phyloP scores from a whole-genome alignment of 2,113 vertebrate genomes.

The Bolborhynchus lineola region DNA sequence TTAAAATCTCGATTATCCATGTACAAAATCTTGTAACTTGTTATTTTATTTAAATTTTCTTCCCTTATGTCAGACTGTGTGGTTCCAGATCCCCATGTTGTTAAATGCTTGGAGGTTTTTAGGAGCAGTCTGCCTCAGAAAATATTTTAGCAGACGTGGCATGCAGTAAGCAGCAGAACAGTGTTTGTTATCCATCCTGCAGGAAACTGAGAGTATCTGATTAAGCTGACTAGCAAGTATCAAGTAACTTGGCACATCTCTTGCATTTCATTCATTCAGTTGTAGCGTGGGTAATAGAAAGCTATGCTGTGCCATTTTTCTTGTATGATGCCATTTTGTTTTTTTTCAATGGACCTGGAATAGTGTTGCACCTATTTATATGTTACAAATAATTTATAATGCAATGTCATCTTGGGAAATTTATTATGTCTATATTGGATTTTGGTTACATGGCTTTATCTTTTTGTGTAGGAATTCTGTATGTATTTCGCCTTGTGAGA shows the following conservation, averaged over 20 bases:
- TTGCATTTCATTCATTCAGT: slow-evolving; percentile 72
- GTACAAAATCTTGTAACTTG: not conserved
- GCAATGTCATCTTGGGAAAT: slow-evolving; percentile 53
- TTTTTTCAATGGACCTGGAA: slow-evolving; percentile 71
- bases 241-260: slow-evolving; percentile 68
- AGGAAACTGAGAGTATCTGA: slow-evolving; percentile 79
- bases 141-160: slow-evolving; percentile 44
- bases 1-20: not conserved
- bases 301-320: slow-evolving; percentile 65
- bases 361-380: slow-evolving; percentile 73
- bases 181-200: slow-evolving; percentile 55
- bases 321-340: slow-evolving; percentile 67
- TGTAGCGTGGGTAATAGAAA: slow-evolving; percentile 60
- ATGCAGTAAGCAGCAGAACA: slow-evolving; percentile 50
- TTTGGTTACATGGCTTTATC: not conserved
- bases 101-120: not conserved
- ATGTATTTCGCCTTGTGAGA: not conserved
- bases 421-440: not conserved
- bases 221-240: slow-evolving; percentile 86
- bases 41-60: not conserved
- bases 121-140: not conserved
- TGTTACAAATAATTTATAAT: slow-evolving; percentile 66
- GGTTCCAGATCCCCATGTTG: not conserved
- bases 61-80: not conserved
- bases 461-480: not conserved